Conservation (phyloP, 2,888 invertebrate genomes). For the Hecatera dysodea region DNA sequence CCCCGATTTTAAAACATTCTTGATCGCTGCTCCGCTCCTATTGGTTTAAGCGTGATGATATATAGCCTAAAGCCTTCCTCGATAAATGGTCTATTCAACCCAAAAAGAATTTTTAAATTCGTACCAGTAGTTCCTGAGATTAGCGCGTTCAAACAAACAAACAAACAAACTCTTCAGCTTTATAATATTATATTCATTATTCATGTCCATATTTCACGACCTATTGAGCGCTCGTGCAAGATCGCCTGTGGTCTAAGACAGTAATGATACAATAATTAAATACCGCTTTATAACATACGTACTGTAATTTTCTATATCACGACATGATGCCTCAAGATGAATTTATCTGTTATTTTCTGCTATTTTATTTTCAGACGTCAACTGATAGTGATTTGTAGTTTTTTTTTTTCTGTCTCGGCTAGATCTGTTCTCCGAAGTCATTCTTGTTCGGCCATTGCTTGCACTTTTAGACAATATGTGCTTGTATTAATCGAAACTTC, state of each 20-base stretch:
- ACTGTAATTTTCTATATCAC: constrained; percentile 35
- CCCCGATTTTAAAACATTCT: too few relatives aligned
- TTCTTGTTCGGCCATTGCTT: constrained; percentile 10
- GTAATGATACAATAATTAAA: constrained; percentile 45
- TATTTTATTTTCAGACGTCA: constrained; percentile 4
- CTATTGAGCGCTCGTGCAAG: constrained; percentile 35
- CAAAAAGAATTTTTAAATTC: too few relatives aligned
- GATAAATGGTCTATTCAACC: too few relatives aligned
- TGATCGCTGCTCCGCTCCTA: too few relatives aligned
- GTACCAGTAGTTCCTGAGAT: too few relatives aligned
- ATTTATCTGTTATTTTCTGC: constrained; percentile 22
- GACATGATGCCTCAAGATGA: constrained; percentile 18
- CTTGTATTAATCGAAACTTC: background rate
- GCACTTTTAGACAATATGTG: constrained; percentile 2
- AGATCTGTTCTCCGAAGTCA: constrained; percentile 1
- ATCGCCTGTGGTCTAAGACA: constrained; percentile 9
- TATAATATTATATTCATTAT: constrained; percentile 17
- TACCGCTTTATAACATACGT: constrained; percentile 30
- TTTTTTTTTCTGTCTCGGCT: constrained; percentile 23
- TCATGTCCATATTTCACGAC: constrained; percentile 43
- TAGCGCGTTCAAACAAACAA: too few relatives aligned
- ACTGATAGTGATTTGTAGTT: constrained; percentile 26
- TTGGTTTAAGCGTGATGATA: too few relatives aligned
- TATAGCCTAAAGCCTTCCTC: too few relatives aligned
- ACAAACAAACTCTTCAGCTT: too few relatives aligned